Base-by-base conservation (phyloP, 2,888 invertebrate species). In the Dryobota labecula region DNA sequence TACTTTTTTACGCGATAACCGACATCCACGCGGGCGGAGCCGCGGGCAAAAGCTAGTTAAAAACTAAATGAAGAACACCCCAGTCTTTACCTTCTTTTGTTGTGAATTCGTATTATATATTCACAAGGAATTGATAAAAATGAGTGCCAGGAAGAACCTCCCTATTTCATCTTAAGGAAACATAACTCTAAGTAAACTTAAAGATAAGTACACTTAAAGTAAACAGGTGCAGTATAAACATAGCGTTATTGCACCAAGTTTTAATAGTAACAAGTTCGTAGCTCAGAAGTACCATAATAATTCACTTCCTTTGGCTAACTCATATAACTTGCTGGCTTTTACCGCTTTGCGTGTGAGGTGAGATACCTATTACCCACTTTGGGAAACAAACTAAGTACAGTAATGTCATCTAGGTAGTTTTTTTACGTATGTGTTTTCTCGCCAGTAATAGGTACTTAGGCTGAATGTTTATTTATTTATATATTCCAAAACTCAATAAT, bases 211-310 rank as follows among this genome's bases (percentile, higher is more conserved):
- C 64, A 61, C 82, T 78, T 64, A 36, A 47, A 77, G 71, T 78
- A 58, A 61, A 64, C 79, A 78, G 79, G 64, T 82, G 83, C 30
- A 79, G 47, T 79, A 56, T 68, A 79, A 65, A 78, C 33, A 51
- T 45, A 43, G 30, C 65, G 54, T 78, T 82, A 78, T 49, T 65
- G 64, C 67, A 57, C 64, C 5, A 79, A 82, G 65, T 83, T 83
- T 82, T 83, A 79, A 73, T 66, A 79, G 64, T 68, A 58, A 65
- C 57, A 64, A 79, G 68, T 83, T 79, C 45, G 47, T 53, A 53
- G 64, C 64, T 65, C 61, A 36, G 15, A n/a, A 57, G 74, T 73
- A 62, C 65, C 80, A 73, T 79, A 73, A 80, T 83, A 79, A 83
- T 79, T 80, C 70, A 70, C 70, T 80, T 80, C 36, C 57, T 70